Percentiles rank a stretch among this genome's conserved stretches.
Evolutionary conservation across 2,888 invertebrate genomes (phyloP).

Genomic region (Anarsia innoxiella): DNA sequence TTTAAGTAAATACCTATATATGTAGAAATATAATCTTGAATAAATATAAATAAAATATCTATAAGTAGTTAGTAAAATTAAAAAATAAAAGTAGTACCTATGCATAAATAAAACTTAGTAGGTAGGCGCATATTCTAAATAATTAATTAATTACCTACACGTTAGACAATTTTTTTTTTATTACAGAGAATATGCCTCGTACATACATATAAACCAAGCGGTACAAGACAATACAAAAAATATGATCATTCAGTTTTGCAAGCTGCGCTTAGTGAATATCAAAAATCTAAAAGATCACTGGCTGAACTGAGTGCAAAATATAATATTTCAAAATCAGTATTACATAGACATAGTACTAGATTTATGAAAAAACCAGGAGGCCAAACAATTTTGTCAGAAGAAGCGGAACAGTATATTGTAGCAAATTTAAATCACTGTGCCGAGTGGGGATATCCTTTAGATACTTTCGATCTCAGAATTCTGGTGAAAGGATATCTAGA

Average conservation of each 20-base stretch:
- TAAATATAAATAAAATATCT: too few relatives aligned
- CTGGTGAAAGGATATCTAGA: constrained; percentile 13
- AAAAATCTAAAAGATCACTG: background rate
- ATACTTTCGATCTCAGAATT: constrained; percentile 14
- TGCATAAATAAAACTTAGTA: too few relatives aligned
- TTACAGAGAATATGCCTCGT: too few relatives aligned
- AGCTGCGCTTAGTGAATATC: background rate
- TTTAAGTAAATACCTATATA: too few relatives aligned
- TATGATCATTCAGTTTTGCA: background rate
- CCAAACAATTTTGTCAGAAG: constrained; percentile 14
- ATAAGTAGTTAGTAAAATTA: too few relatives aligned
- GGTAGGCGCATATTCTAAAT: too few relatives aligned
- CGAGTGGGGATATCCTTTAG: constrained; percentile 20
- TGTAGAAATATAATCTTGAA: too few relatives aligned
- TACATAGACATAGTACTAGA: constrained; percentile 16
- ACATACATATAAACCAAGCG: background rate
- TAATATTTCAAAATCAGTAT: constrained; percentile 17
- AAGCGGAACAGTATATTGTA: constrained; percentile 15
- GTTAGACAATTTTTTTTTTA: too few relatives aligned
- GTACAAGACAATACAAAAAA: background rate
- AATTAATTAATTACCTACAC: too few relatives aligned
- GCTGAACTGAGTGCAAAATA: background rate
- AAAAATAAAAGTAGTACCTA: too few relatives aligned
- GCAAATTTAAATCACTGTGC: constrained; percentile 17
- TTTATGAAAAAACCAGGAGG: constrained; percentile 18